These are phyloP conservation scores for Orchesella cincta DNA, from an alignment of 1,140 invertebrate genomes.

Conservation along the genomic window DNA sequence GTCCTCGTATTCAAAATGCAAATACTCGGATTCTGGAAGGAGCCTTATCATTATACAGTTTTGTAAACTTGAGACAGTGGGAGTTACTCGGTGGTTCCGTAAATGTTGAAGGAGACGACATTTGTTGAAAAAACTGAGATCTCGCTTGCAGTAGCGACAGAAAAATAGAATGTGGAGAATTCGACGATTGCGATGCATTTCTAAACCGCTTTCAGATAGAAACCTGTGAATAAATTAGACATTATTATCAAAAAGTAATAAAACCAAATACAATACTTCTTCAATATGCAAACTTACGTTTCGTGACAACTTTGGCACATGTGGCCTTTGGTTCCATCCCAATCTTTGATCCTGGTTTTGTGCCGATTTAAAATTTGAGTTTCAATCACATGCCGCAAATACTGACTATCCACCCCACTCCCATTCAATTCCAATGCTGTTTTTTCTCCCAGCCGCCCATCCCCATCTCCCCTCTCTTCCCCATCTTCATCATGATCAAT, in stretches of 20 bases:
- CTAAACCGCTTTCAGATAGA: neutral
- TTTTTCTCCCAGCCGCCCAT: neutral
- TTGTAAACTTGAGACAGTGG: slow-evolving; percentile 18
- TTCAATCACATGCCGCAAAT: slow-evolving; percentile 10
- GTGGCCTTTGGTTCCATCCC: slow-evolving; percentile 18
- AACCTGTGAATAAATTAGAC: neutral
- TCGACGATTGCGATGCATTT: slow-evolving; percentile 3
- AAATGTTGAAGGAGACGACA: slow-evolving; percentile 34
- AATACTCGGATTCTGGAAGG: neutral
- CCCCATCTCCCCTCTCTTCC: neutral
- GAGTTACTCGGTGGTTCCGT: slow-evolving; percentile 7
- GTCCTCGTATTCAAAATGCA: slow-evolving; percentile 13
- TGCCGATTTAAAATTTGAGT: slow-evolving; percentile 15
- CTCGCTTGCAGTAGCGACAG: slow-evolving; percentile 29
- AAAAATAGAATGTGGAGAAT: slow-evolving; percentile 16
- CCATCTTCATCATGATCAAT: slow-evolving; percentile 1
- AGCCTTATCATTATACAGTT: slow-evolving; percentile 15
- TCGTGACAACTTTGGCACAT: slow-evolving; percentile 24
- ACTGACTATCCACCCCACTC: neutral
- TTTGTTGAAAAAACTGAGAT: slow-evolving; percentile 26
- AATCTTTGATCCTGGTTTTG: slow-evolving; percentile 16
- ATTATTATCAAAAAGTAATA: neutral
- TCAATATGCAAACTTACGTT: neutral
- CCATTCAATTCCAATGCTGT: slow-evolving; percentile 6
- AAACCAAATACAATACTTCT: neutral